A percentile compares a stretch with the other conserved stretches of the same genome.
Conservation (phyloP, 2,797 vertebrate species). For the Phylloscopus collybita region DNA sequence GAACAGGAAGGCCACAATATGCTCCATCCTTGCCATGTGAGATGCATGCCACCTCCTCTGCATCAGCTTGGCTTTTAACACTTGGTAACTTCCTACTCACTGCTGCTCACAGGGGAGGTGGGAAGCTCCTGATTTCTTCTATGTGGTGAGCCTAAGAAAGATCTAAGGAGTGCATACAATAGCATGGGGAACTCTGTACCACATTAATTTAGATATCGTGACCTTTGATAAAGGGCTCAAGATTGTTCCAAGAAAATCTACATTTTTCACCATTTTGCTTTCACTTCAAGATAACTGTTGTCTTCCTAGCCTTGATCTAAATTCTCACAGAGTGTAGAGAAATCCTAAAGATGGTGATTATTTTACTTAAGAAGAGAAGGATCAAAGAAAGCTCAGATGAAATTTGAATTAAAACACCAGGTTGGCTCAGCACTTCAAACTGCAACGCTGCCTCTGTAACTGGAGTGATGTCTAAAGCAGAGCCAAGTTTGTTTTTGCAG, state of each 20-base stretch:
- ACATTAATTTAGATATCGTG: background rate
- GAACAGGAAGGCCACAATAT: constrained; percentile 17
- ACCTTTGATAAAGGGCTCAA: background rate
- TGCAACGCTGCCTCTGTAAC: background rate
- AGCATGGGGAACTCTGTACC: background rate
- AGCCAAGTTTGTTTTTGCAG: background rate
- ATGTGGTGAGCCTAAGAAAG: background rate
- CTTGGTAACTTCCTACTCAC: background rate
- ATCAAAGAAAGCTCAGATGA: constrained; percentile 40
- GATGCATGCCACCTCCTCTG: background rate
- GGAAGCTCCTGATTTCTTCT: background rate
- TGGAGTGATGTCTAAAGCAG: background rate
- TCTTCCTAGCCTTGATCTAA: background rate
- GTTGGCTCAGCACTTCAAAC: constrained; percentile 10
- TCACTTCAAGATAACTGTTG: background rate
- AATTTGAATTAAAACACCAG: constrained; percentile 44
- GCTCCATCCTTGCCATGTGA: background rate
- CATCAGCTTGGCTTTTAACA: background rate
- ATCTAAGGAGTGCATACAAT: background rate
- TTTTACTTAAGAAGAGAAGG: constrained; percentile 14
- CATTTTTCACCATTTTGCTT: background rate
- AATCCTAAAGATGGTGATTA: constrained; percentile 11
- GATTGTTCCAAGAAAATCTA: background rate
- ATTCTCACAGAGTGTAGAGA: background rate
- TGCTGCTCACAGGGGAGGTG: background rate